Conservation (phyloP, 1,140 invertebrate genomes). For the Andricus grossulariae region DNA sequence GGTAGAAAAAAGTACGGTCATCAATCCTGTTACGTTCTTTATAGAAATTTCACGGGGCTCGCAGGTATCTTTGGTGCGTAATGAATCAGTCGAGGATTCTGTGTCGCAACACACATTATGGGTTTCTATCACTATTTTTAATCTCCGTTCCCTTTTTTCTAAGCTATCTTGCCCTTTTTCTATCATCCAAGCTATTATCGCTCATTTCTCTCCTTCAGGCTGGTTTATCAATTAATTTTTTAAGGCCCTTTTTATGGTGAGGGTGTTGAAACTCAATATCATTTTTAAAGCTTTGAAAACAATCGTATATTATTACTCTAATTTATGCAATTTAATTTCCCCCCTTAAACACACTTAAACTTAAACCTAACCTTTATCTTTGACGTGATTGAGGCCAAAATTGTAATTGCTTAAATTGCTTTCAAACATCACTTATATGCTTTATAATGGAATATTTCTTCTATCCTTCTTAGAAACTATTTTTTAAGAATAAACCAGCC, state of each 20-base stretch:
- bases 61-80: slow-evolving; percentile 69
- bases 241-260: too few species aligned
- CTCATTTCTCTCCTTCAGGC: slow-evolving; percentile 16
- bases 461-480: neutral
- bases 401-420: too few species aligned
- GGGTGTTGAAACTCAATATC: too few species aligned
- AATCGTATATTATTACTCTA: too few species aligned
- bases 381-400: too few species aligned
- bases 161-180: slow-evolving; percentile 34
- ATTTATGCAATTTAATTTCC: too few species aligned
- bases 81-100: slow-evolving; percentile 56
- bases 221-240: neutral
- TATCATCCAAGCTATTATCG: slow-evolving; percentile 13
- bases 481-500: neutral
- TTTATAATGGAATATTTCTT: too few species aligned
- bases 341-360: too few species aligned
- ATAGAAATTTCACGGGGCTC: slow-evolving; percentile 69
- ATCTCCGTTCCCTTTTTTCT: slow-evolving; percentile 12
- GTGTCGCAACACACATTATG: slow-evolving; percentile 60
- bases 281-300: too few species aligned
- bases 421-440: too few species aligned
- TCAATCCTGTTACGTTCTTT: slow-evolving; percentile 67
- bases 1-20: slow-evolving; percentile 68
- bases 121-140: slow-evolving; percentile 43
- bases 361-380: too few species aligned